Percentiles rank a stretch among this genome's conserved stretches.
These are phyloP conservation scores for Rhinoraja longicauda DNA, from an alignment of 2,797 vertebrate genomes.

Conservation along the genomic window DNA sequence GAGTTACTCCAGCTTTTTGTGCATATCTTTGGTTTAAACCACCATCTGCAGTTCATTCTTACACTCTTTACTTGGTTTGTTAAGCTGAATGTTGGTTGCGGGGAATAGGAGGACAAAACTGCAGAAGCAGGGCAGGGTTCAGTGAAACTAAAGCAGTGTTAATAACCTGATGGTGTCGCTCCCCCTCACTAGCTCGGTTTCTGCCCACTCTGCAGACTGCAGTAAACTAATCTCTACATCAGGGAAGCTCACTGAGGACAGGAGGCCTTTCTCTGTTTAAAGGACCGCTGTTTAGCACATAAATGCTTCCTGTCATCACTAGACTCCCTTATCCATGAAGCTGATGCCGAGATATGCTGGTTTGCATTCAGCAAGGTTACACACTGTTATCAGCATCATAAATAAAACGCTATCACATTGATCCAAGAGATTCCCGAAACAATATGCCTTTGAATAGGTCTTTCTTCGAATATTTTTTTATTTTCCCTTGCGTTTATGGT, in stretches of 20 bases:
- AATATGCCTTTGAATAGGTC: neutral
- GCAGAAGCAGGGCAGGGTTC: neutral
- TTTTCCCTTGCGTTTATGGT: neutral
- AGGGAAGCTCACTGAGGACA: constrained; percentile 12
- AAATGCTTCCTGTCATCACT: constrained; percentile 37
- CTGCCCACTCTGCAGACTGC: neutral
- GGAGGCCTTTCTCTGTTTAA: constrained; percentile 29
- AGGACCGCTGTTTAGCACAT: constrained; percentile 25
- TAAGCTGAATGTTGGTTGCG: neutral
- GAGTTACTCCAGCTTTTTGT: too few species aligned
- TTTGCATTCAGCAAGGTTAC: neutral
- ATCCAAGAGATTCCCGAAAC: constrained; percentile 15
- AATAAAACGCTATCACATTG: constrained; percentile 29
- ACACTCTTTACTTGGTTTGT: too few species aligned
- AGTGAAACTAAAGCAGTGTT: too few species aligned
- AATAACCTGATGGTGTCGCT: neutral
- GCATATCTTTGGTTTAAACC: too few species aligned
- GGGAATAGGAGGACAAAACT: neutral
- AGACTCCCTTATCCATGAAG: neutral
- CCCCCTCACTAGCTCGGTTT: neutral
- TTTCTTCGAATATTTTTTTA: neutral
- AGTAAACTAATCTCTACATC: constrained; percentile 4
- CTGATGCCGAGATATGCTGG: constrained; percentile 22
- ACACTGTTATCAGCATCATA: neutral
- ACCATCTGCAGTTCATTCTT: too few species aligned